Base-by-base conservation (phyloP, 2,888 invertebrate species). In the Microctonus aethiopoides region DNA sequence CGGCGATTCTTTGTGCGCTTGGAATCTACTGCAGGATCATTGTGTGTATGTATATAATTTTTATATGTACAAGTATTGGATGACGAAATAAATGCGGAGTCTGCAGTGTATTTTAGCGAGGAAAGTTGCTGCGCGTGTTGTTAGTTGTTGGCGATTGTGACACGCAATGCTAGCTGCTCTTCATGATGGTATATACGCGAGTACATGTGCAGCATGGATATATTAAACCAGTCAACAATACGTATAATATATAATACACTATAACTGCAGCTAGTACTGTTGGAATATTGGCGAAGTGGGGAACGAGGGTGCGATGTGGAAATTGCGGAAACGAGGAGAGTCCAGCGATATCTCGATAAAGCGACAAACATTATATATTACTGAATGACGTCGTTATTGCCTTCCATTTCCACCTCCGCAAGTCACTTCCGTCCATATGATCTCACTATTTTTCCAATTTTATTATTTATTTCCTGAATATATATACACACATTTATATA, bases 341-440 rank as follows among this genome's bases (percentile, higher is more conserved):
- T 62, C 67, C 78, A 78, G 78, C 80, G 83, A 84, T 83, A 83
- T 82, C 81, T 79, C 82, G 82, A 82, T 83, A 83, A 84, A 82
- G 62, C 72, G 39, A 79, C 81, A 81, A 80, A 83, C 84, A 83
- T 71, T 72, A 79, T 80, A 78, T 78, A 77, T 73, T 78, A 77
- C 76, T 78, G 82, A 80, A 82, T 81, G 80, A 80, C 81, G 82
- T 81, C 82, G 84, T 84, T 83, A 84, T 83, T 83, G 80, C 84
- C 83, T 68, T 82, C 83, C 83, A 84, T 85, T 85, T 84, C 83
- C 83, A 84, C 81, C 81, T 85, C 82, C 84, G 83, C 78, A 59
- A 36, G 79, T 80, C 83, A 83, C 81, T 80, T 79, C 81, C 81
- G 81, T 77, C 74, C 77, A 77, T 68, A 46, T 39, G 36, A 32